These are phyloP conservation scores for Capromys pilorides DNA, from an alignment of 2,797 vertebrate species.

Conservation along the genomic window DNA sequence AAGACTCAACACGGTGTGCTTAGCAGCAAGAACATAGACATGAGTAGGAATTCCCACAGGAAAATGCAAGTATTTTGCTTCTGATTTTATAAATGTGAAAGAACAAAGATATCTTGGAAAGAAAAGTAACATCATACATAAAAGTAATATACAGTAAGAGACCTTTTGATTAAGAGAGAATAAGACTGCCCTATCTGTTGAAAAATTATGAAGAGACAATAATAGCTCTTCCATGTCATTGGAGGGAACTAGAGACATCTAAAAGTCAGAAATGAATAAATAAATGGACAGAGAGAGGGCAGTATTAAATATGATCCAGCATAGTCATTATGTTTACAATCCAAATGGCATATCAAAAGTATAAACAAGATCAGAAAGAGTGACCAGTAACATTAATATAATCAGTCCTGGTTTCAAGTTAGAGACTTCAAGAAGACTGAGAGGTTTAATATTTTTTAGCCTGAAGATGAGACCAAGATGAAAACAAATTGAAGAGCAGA, in stretches of 20 bases:
- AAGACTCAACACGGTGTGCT: slow-evolving; percentile 10
- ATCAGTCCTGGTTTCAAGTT: neutral
- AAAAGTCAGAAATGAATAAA: slow-evolving; percentile 42
- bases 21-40: neutral
- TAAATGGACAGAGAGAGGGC: neutral
- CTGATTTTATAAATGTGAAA: slow-evolving; percentile 15
- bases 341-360: neutral
- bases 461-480: neutral
- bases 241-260: neutral
- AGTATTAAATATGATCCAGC: neutral
- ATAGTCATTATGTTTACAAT: neutral
- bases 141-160: neutral
- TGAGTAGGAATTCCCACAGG: neutral
- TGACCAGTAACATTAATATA: neutral
- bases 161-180: slow-evolving; percentile 21
- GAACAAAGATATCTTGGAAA: slow-evolving; percentile 1
- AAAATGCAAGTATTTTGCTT: slow-evolving; percentile 29
- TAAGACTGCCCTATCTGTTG: neutral
- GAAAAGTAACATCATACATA: neutral
- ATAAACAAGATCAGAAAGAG: neutral
- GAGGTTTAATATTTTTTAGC: neutral
- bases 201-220: neutral
- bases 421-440: neutral
- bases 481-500: slow-evolving; percentile 18
- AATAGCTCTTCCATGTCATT: neutral